phyloP scores from a whole-genome alignment of 2,797 vertebrate species.

The Melanogrammus aeglefinus region DNA sequence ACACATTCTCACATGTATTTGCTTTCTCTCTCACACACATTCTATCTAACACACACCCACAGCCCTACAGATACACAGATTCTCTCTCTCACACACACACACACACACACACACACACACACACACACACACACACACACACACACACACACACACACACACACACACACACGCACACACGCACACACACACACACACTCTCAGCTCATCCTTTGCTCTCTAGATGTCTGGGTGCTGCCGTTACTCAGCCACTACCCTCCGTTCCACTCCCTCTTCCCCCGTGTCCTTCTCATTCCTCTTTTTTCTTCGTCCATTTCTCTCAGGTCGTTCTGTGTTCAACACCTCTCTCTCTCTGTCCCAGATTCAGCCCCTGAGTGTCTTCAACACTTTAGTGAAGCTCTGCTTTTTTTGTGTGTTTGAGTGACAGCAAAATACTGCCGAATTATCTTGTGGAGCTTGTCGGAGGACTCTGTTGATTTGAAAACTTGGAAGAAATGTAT shows the following conservation, averaged over 20 bases:
- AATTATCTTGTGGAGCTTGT: background rate
- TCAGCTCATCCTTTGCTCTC: background rate
- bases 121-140: no score
- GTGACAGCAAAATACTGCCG: background rate
- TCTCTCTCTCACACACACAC: no score
- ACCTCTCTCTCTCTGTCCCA: background rate
- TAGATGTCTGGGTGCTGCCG: background rate
- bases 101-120: no score
- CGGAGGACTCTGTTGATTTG: background rate
- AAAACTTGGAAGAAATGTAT: background rate
- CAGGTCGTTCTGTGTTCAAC: background rate
- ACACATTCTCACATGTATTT: background rate
- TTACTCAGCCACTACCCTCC: background rate
- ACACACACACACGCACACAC: constrained; percentile 3
- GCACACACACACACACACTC: constrained; percentile 11
- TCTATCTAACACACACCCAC: background rate
- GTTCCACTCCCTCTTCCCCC: constrained; percentile 5
- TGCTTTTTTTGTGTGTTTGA: background rate
- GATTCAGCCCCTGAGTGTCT: background rate
- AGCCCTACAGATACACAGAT: background rate
- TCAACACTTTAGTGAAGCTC: background rate
- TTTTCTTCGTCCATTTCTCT: background rate
- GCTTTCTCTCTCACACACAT: no score
- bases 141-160: no score
- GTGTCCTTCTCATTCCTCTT: background rate